A percentile compares a stretch with the other conserved stretches of the same genome.
Evolutionary conservation across 2,113 vertebrate species (phyloP).

Genomic region (Isurus oxyrinchus): DNA sequence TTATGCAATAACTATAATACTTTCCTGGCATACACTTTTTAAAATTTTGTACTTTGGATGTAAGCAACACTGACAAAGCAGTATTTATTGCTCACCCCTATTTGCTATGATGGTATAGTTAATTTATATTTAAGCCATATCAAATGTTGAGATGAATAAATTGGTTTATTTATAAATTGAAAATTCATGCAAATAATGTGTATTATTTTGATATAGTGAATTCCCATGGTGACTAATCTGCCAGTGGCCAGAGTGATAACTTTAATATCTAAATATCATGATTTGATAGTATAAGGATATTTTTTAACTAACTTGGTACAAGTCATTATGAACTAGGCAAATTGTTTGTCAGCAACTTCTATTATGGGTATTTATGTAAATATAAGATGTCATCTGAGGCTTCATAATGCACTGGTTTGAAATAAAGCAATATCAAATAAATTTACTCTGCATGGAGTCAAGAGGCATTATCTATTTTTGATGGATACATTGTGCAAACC

Average conservation of each 20-base stretch:
- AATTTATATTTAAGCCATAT: neutral
- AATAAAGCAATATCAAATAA: neutral
- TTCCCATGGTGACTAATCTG: neutral
- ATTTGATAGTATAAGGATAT: neutral
- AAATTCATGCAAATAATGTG: neutral
- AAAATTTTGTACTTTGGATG: neutral
- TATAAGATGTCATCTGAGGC: neutral
- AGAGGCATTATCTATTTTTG: neutral
- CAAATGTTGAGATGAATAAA: neutral
- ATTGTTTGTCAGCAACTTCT: neutral
- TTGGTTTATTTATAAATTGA: neutral
- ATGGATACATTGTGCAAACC: neutral
- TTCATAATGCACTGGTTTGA: neutral
- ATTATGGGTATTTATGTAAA: neutral
- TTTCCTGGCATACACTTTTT: neutral
- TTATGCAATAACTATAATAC: neutral
- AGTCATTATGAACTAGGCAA: neutral
- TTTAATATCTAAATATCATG: neutral
- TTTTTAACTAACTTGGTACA: neutral
- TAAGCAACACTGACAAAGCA: neutral
- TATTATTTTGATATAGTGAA: neutral
- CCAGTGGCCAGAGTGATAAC: neutral
- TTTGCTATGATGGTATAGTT: neutral
- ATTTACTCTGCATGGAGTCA: neutral
- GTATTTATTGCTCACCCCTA: neutral